A percentile compares a stretch with the other conserved stretches of the same genome.
Conservation (phyloP, 1,140 invertebrate species). For the Zaprionus lachaisei region DNA sequence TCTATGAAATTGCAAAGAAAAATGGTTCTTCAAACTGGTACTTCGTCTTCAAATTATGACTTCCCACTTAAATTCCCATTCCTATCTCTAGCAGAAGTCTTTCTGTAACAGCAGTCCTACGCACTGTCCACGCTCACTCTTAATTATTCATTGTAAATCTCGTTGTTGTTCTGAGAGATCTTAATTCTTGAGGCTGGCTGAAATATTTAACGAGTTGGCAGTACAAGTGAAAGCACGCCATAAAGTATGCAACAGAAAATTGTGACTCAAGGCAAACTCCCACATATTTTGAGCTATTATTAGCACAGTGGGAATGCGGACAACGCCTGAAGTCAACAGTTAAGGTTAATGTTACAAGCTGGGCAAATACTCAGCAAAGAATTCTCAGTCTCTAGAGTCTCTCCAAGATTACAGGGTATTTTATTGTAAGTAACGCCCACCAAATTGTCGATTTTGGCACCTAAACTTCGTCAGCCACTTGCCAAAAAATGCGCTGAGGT, state of each 20-base stretch:
- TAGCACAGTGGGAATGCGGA: background rate
- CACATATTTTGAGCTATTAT: background rate
- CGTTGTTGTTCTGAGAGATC: background rate
- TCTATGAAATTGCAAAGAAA: background rate
- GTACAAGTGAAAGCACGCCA: background rate
- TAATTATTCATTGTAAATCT: slow-evolving; percentile 11
- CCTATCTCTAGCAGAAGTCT: background rate
- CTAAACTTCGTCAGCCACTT: slow-evolving; percentile 20
- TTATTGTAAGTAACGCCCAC: background rate
- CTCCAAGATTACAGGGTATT: background rate
- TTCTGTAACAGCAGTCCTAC: background rate
- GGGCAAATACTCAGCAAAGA: background rate
- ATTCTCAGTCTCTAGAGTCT: background rate
- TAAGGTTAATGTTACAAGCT: background rate
- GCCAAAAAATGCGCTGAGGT: slow-evolving; percentile 50
- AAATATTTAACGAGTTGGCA: slow-evolving; percentile 1
- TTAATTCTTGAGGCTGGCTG: background rate
- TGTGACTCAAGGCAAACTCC: background rate
- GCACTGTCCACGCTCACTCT: background rate
- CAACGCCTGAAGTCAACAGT: background rate
- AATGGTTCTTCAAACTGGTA: no score
- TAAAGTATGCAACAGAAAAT: background rate
- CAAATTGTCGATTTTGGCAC: background rate
- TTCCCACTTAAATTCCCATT: slow-evolving; percentile 12
- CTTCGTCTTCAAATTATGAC: slow-evolving; percentile 10